A percentile compares a stretch with the other conserved stretches of the same genome.
These are phyloP conservation scores for Buteo buteo DNA, from an alignment of 2,113 vertebrate species.

Conservation along the genomic window DNA sequence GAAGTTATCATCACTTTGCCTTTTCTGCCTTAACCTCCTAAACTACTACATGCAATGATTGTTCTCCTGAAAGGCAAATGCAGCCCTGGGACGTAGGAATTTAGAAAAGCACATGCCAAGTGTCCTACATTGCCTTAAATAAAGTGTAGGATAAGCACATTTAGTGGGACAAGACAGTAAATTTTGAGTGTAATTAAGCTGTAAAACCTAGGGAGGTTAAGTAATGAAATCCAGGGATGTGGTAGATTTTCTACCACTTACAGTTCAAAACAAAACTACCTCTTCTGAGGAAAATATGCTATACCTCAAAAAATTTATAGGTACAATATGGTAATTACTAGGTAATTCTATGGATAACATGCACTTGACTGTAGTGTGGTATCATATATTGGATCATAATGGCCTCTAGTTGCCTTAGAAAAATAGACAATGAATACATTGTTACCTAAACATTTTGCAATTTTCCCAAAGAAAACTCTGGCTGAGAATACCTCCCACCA, in stretches of 20 bases:
- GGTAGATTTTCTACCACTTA: background rate
- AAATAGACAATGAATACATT: background rate
- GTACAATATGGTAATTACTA: background rate
- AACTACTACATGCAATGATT: background rate
- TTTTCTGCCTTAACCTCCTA: background rate
- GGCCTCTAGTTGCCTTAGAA: background rate
- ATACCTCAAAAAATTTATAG: background rate
- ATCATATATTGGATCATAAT: background rate
- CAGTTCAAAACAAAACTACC: background rate
- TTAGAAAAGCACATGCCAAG: background rate
- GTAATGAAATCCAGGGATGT: background rate
- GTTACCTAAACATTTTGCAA: background rate
- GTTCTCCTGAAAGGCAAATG: background rate
- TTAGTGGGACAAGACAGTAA: slow-evolving; percentile 3
- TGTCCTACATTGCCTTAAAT: slow-evolving; percentile 28
- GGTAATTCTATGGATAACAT: background rate
- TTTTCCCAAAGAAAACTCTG: background rate
- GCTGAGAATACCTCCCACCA: slow-evolving; percentile 18
- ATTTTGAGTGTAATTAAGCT: slow-evolving; percentile 29
- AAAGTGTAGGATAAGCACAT: slow-evolving; percentile 6
- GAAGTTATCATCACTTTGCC: background rate
- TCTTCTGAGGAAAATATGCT: background rate
- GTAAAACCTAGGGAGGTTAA: slow-evolving; percentile 37
- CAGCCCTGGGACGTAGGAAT: background rate
- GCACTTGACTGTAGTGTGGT: background rate